phyloP scores from a whole-genome alignment of 2,888 invertebrate species.

The Athrips mouffetella region DNA sequence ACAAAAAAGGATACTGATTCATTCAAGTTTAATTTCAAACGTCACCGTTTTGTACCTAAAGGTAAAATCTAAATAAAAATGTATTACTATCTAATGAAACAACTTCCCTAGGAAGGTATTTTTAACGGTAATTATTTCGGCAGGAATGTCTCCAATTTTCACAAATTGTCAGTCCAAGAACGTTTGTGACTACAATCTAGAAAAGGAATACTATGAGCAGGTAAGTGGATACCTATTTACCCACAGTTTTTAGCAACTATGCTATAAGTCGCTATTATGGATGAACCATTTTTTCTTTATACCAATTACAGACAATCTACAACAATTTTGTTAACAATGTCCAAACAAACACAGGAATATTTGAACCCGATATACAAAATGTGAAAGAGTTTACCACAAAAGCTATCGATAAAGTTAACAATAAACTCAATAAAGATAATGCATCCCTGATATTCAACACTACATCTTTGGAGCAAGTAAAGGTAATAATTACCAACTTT shows the following conservation, averaged over 20 bases:
- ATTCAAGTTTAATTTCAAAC: conserved; percentile 59
- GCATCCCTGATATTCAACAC: conserved; percentile 52
- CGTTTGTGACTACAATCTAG: conserved; percentile 31
- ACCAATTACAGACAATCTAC: conserved; percentile 49
- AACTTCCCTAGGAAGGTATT: not conserved
- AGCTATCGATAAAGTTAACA: conserved; percentile 46
- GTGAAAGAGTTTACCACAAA: conserved; percentile 39
- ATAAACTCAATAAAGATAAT: conserved; percentile 43
- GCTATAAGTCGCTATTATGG: not conserved
- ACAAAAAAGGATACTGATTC: conserved; percentile 25
- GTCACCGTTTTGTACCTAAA: conserved; percentile 77
- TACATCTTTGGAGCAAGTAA: conserved; percentile 43
- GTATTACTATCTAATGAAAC: too few species aligned
- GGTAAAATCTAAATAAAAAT: too few species aligned
- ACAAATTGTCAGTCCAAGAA: conserved; percentile 45
- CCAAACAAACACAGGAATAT: conserved; percentile 64
- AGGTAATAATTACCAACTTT: conserved; percentile 46
- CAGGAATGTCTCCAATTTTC: conserved; percentile 76
- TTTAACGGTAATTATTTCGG: conserved; percentile 9
- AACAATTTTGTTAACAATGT: conserved; percentile 65
- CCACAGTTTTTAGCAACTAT: too few species aligned
- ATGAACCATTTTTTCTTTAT: not conserved
- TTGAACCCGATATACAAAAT: conserved; percentile 47
- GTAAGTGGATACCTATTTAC: conserved; percentile 30
- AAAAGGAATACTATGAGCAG: conserved; percentile 52